Conservation (phyloP, 1,140 invertebrate species). For the Drosophila yakuba region DNA sequence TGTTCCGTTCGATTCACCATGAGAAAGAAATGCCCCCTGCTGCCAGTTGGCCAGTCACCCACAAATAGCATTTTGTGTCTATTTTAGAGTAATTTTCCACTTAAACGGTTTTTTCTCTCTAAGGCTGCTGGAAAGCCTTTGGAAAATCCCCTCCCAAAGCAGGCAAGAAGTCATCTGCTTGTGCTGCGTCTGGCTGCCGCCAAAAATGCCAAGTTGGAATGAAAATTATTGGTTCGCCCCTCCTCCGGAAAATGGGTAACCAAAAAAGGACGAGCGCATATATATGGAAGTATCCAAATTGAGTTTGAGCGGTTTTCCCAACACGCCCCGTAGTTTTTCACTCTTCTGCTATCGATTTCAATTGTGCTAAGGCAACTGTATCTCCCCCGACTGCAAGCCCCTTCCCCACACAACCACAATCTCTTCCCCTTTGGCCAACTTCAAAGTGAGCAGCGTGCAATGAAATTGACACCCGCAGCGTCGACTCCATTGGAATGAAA, state of each 20-base stretch:
- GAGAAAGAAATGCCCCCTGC: slow-evolving; percentile 25
- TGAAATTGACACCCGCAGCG: slow-evolving; percentile 81
- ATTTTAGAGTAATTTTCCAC: slow-evolving; percentile 81
- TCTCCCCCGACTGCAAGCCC: slow-evolving; percentile 23
- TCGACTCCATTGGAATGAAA: slow-evolving; percentile 56
- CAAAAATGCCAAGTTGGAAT: slow-evolving; percentile 69
- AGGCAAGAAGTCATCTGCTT: slow-evolving; percentile 46
- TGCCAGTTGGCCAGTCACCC: slow-evolving; percentile 38
- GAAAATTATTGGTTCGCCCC: slow-evolving; percentile 72
- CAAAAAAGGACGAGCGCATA: slow-evolving; percentile 19
- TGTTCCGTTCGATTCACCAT: neutral
- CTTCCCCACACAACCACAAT: neutral
- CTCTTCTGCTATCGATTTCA: slow-evolving; percentile 71
- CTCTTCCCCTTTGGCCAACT: slow-evolving; percentile 49
- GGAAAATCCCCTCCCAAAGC: slow-evolving; percentile 3
- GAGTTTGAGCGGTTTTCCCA: slow-evolving; percentile 71
- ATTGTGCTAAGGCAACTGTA: slow-evolving; percentile 69
- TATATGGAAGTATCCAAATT: slow-evolving; percentile 60
- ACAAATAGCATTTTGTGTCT: slow-evolving; percentile 81
- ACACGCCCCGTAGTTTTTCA: slow-evolving; percentile 62
- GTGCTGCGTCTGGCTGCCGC: slow-evolving; percentile 60
- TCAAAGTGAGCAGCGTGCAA: slow-evolving; percentile 68
- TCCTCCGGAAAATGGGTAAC: slow-evolving; percentile 9
- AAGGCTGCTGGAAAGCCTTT: slow-evolving; percentile 17
- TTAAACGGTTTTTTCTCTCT: slow-evolving; percentile 60